Evolutionary conservation across 2,888 invertebrate genomes (phyloP), one percentile per base, ranked within the genome.

Genomic region (Anticlea derivata): DNA sequence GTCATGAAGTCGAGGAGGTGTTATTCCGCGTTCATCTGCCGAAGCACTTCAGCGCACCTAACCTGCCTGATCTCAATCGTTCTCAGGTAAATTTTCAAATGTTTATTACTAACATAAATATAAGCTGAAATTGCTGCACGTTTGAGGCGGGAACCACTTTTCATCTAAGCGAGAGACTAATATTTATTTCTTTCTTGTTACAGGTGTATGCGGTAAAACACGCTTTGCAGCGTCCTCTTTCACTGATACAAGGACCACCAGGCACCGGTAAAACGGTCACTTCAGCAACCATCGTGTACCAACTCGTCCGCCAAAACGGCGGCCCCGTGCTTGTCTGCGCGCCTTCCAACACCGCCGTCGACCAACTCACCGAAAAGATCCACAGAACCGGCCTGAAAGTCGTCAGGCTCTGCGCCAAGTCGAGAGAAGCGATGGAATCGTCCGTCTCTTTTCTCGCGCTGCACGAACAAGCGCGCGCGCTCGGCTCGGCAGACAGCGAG

Each of bases 191-290:
- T n/a, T 41, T 5, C 27, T 13, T 27, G n/a, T 73, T 69, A n/a
- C 75, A 93, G 92, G 98, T 99, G 1, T 99, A 98, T 78, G 99
- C 99, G 0, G 99, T 99, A 0, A 99, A 99, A 78, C 99, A 99
- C 75, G 99, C 99, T 0, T 92, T 99, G 1, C 99, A 99, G 78
- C 93, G 98, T 4, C 99, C 99, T 0, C 90, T 99, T 11, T 98
- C 98, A 17, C 88, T 99, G 23, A 99, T 99, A 74, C 99, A 99
- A 92, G 99, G 98, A 0, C 97, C 97, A 0, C 98, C 99, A 0
- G 98, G 98, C 38, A 99, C 99, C 0, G 99, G 99, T 3, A 99
- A 99, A 88, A 99, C 99, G 0, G 99, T 99, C 0, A 99, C 99
- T 0, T 99, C 99, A 0, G 99, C 99, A 0, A 99, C 99, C 0